Evolutionary conservation across 2,797 vertebrate species (phyloP), one percentile per base, ranked within the genome.

Genomic region (Notamacropus eugenii): DNA sequence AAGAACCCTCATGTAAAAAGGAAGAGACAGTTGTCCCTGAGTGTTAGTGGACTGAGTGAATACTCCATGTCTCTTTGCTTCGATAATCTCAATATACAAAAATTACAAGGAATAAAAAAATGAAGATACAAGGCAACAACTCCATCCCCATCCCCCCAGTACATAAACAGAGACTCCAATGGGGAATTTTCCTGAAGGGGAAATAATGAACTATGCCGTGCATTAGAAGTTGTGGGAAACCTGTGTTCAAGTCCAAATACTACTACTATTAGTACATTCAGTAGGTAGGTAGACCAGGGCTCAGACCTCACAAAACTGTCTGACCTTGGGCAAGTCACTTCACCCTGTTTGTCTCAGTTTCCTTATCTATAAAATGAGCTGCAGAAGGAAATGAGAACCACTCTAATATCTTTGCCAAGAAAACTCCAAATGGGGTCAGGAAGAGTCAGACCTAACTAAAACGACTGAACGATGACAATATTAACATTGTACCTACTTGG

Each of bases 11-110:
- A 96, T 50, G 74, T 58, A 58, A 58, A 58, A 58, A 58, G 2
- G 10, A 58, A 58, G 57, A 29, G 46, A 24, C 55, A 56, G 24
- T 56, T 56, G 19, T 56, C 56, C 27, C 24, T 57, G 56, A 57
- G 56, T 6, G 27, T 24, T 87, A 95, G 92, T 87, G 28, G 95
- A 93, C 93, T 94, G 95, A 55, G 93, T 95, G 94, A 96, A 95
- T 91, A 95, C 93, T 95, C 94, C 90, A 93, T 93, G 54, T 40
- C 62, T 54, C 94, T 97, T 96, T 95, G 82, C 40, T 97, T 93
- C 90, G 67, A 55, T 62, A 67, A 90, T 50, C 92, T 94, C 9
- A 4, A 11, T 29, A 91, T 90, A 90, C 50, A 40, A 92, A 87
- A 95, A 92, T 24, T 55, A 54, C 9, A 67, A 92, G 74, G 93